phyloP scores from a whole-genome alignment of 2,888 invertebrate genomes.

The Choreutis nemorana region DNA sequence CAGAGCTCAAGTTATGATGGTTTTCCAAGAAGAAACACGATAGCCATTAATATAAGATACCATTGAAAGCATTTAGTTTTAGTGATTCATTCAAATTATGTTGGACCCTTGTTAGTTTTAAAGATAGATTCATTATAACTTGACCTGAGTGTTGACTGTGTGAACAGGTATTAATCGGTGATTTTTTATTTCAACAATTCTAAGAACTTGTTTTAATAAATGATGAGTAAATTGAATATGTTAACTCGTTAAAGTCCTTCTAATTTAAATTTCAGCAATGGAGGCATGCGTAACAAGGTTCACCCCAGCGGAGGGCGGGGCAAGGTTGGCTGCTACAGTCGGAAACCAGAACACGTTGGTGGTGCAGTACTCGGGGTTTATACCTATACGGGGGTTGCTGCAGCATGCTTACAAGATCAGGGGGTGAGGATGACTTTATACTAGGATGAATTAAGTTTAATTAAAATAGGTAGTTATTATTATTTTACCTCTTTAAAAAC shows the following conservation, averaged over 20 bases:
- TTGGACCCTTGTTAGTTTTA: slow-evolving; percentile 7
- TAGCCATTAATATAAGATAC: too few species aligned
- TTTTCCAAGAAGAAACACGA: too few species aligned
- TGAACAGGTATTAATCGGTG: slow-evolving; percentile 15
- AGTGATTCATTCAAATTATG: slow-evolving; percentile 10
- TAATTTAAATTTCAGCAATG: slow-evolving; percentile 13
- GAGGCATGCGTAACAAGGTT: slow-evolving; percentile 41
- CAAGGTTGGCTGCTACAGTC: slow-evolving; percentile 38
- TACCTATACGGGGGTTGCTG: slow-evolving; percentile 85
- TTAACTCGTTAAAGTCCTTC: slow-evolving; percentile 1
- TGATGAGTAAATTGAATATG: slow-evolving; percentile 4
- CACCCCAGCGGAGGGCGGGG: slow-evolving; percentile 50
- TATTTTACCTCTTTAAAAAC: background rate
- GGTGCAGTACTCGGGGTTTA: slow-evolving; percentile 75
- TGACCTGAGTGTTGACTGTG: slow-evolving; percentile 13
- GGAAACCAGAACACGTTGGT: slow-evolving; percentile 35
- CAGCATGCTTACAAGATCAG: slow-evolving; percentile 78
- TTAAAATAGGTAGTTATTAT: too few species aligned
- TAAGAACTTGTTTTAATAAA: slow-evolving; percentile 6
- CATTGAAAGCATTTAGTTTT: too few species aligned
- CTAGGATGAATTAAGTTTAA: too few species aligned
- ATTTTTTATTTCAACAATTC: slow-evolving; percentile 8
- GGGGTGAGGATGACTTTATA: slow-evolving; percentile 40
- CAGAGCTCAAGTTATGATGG: too few species aligned
- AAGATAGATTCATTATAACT: too few species aligned